Evolutionary conservation across 2,888 invertebrate genomes (phyloP).

Genomic region (Tipula lateralis): DNA sequence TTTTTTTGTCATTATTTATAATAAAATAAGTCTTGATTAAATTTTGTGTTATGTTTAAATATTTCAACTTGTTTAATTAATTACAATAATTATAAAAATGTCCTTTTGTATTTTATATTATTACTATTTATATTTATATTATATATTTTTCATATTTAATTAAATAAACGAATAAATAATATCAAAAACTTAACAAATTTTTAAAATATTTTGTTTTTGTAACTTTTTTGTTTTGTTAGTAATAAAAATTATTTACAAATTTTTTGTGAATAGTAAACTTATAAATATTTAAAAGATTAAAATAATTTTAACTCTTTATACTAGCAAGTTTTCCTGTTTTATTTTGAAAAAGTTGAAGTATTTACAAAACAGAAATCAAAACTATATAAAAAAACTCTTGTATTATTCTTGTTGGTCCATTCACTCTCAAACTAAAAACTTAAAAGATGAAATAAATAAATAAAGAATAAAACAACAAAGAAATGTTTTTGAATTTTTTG

Average conservation of each 20-base stretch:
- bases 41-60: not conserved
- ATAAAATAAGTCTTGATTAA: constrained; percentile 4
- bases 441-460: not conserved
- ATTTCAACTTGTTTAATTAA: not conserved
- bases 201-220: not conserved
- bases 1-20: not conserved
- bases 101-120: not conserved
- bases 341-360: not conserved
- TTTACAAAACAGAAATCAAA: not conserved
- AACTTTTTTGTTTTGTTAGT: not conserved
- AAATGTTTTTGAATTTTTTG: not conserved
- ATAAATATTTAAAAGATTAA: not conserved
- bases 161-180: not conserved
- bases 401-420: not conserved
- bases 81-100: not conserved
- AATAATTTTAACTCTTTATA: not conserved
- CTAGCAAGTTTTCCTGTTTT: not conserved
- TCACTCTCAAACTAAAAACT: not conserved
- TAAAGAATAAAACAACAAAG: not conserved
- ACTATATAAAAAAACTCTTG: not conserved
- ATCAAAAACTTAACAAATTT: constrained; percentile 1
- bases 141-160: not conserved
- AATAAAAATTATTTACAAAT: not conserved
- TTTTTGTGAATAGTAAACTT: not conserved
- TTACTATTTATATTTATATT: not conserved